phyloP scores from a whole-genome alignment of 2,797 vertebrate species.

The Gymnodraco acuticeps region DNA sequence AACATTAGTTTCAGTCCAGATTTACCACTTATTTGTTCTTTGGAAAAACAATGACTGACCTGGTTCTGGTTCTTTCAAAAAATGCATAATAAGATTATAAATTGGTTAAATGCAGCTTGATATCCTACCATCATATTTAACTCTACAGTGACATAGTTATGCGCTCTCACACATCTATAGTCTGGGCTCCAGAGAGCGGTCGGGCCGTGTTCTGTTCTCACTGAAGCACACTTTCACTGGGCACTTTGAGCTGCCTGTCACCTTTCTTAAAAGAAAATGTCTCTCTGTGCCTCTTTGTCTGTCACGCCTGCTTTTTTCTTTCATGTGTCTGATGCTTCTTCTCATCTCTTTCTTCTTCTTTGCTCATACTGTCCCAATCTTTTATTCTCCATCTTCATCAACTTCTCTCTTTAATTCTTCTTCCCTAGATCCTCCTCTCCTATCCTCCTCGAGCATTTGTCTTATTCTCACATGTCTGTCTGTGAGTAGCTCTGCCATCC shows the following conservation, averaged over 20 bases:
- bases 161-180: constrained; percentile 29
- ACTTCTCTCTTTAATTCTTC: constrained; percentile 63
- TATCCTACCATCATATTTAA: neutral
- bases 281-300: constrained; percentile 37
- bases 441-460: constrained; percentile 9
- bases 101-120: neutral
- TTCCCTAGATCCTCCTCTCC: constrained; percentile 27
- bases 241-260: constrained; percentile 58
- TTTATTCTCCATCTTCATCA: constrained; percentile 31
- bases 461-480: constrained; percentile 32
- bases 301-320: constrained; percentile 37
- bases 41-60: too few species aligned
- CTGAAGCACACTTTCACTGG: constrained; percentile 26
- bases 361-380: constrained; percentile 21
- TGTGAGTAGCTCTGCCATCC: constrained; percentile 16
- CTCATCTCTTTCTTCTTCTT: constrained; percentile 19
- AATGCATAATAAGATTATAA: neutral
- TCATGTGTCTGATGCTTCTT: constrained; percentile 20
- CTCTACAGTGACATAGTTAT: constrained; percentile 14
- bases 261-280: constrained; percentile 38
- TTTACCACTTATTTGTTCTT: too few species aligned
- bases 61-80: too few species aligned
- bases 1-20: too few species aligned
- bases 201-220: constrained; percentile 28
- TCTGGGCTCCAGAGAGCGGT: constrained; percentile 23